These are phyloP conservation scores for Pogonophryne albipinna DNA, from an alignment of 2,797 vertebrate species.

Conservation along the genomic window DNA sequence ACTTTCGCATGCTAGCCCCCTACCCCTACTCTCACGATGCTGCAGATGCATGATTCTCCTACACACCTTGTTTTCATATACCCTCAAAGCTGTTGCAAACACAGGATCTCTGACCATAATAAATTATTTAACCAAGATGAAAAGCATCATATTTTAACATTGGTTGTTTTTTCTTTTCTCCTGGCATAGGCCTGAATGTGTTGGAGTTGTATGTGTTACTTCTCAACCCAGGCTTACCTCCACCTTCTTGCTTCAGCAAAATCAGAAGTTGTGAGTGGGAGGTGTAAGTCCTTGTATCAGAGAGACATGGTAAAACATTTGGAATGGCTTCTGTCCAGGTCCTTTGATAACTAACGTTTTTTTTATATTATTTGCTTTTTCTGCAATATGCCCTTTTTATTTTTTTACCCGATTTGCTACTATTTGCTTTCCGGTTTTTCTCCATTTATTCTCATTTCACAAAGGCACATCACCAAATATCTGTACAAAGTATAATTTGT, in stretches of 20 bases:
- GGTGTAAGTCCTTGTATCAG: slow-evolving; percentile 42
- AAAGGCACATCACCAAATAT: slow-evolving; percentile 8
- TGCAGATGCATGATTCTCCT: slow-evolving; percentile 11
- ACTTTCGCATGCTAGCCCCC: slow-evolving; percentile 14
- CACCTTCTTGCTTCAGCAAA: slow-evolving; percentile 23
- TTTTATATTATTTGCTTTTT: not conserved
- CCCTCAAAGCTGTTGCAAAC: slow-evolving; percentile 37
- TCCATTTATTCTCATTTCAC: not conserved
- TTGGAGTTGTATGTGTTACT: slow-evolving; percentile 4
- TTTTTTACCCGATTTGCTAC: not conserved
- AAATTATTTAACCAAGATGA: slow-evolving; percentile 43
- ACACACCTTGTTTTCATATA: slow-evolving; percentile 24
- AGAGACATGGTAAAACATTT: slow-evolving; percentile 37
- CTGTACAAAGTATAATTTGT: not conserved
- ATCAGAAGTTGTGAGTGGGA: slow-evolving; percentile 45
- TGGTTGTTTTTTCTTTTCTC: not conserved
- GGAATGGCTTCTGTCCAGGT: slow-evolving; percentile 29
- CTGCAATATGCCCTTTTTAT: not conserved
- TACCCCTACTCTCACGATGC: slow-evolving; percentile 1
- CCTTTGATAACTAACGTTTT: slow-evolving; percentile 24
- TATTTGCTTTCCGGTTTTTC: slow-evolving; percentile 14
- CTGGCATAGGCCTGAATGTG: slow-evolving; percentile 6
- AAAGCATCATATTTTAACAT: slow-evolving; percentile 19
- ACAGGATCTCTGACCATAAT: slow-evolving; percentile 35
- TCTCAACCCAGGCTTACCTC: slow-evolving; percentile 43